phyloP scores from a whole-genome alignment of 2,113 vertebrate species.

The Oreocharis arfaki region DNA sequence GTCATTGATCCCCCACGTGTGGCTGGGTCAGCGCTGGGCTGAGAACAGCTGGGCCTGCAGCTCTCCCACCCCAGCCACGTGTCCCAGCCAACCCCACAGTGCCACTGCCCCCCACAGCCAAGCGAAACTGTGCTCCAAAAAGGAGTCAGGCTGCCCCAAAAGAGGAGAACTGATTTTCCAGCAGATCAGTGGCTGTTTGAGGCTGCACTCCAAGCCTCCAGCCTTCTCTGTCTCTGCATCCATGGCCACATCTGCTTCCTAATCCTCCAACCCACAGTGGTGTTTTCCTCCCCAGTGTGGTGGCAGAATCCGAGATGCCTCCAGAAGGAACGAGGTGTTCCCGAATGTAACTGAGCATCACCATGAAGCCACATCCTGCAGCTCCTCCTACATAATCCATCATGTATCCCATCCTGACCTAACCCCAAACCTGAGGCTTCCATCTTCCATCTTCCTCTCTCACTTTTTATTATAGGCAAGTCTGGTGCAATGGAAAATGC shows the following conservation, averaged over 20 bases:
- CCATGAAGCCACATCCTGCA: background rate
- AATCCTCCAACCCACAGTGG: background rate
- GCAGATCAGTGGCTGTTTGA: background rate
- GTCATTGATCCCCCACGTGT: background rate
- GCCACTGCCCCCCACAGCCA: background rate
- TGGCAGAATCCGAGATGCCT: background rate
- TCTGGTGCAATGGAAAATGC: background rate
- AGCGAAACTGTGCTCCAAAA: background rate
- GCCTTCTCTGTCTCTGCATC: background rate
- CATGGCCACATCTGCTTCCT: background rate
- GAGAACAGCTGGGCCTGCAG: background rate
- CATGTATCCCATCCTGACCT: background rate
- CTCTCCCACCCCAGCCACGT: background rate
- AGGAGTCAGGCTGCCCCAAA: background rate
- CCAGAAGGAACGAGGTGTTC: rapidly evolving
- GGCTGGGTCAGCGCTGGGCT: rapidly evolving
- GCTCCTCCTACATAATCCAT: background rate
- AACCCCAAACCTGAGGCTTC: background rate
- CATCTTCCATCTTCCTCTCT: background rate
- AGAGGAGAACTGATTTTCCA: background rate
- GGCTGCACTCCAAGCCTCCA: background rate
- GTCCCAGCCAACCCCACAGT: background rate
- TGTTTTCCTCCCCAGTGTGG: background rate
- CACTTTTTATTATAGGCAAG: background rate
- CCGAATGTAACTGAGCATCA: background rate